Conservation (phyloP, 2,113 vertebrate genomes). For the Prochilodus magdalenae region DNA sequence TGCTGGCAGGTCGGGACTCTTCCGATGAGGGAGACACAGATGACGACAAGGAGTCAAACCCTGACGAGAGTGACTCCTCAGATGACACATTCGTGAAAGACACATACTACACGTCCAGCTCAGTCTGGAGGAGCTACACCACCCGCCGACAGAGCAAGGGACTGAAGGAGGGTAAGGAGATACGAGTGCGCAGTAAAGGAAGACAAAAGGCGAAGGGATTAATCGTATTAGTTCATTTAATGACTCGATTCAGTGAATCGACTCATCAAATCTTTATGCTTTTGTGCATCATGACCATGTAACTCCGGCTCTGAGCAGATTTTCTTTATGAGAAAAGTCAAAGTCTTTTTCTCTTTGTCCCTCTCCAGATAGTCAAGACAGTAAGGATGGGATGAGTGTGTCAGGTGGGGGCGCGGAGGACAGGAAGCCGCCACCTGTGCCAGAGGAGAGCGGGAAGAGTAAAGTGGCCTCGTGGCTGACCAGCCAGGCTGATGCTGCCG, state of each 20-base stretch:
- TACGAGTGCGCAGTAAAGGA: too few species aligned
- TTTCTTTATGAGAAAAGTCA: neutral
- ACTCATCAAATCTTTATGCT: neutral
- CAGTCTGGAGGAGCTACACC: constrained; percentile 95
- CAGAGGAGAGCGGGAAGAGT: constrained; percentile 91
- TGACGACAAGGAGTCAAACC: constrained; percentile 87
- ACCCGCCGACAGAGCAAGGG: constrained; percentile 92
- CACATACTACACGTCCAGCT: constrained; percentile 84
- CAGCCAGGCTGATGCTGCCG: constrained; percentile 58
- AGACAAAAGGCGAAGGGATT: neutral
- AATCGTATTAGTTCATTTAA: neutral
- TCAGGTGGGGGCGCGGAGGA: constrained; percentile 68
- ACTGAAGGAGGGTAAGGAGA: constrained; percentile 84
- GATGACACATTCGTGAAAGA: constrained; percentile 96
- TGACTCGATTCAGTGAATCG: neutral
- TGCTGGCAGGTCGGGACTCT: constrained; percentile 64
- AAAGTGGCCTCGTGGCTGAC: constrained; percentile 97
- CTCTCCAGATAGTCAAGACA: constrained; percentile 82
- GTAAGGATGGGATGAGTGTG: constrained; percentile 76
- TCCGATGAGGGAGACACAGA: constrained; percentile 72
- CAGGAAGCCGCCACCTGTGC: constrained; percentile 84
- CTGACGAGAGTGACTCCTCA: constrained; percentile 93
- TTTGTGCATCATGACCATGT: too few species aligned
- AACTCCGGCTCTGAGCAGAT: too few species aligned
- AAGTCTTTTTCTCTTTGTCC: neutral